These are phyloP conservation scores for Ruditapes philippinarum DNA, from an alignment of 1,140 invertebrate species.

Conservation along the genomic window DNA sequence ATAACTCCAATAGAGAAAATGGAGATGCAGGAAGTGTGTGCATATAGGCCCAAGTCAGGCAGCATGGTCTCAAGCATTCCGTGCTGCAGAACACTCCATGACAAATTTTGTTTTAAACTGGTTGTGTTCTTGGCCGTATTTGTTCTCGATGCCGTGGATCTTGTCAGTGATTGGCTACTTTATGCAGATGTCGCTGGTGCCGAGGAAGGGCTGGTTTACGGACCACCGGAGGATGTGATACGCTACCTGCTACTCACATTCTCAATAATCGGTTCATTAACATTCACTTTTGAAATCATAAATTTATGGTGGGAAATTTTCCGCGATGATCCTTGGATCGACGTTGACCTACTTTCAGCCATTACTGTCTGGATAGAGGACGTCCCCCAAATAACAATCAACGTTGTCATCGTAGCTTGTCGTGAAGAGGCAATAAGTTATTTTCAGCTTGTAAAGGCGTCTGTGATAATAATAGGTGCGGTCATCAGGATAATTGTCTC, in stretches of 20 bases:
- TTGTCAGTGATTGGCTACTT: slow-evolving; percentile 82
- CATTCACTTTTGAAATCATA: slow-evolving; percentile 76
- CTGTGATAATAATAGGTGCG: slow-evolving; percentile 76
- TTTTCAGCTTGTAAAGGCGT: slow-evolving; percentile 81
- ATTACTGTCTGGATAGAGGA: slow-evolving; percentile 82
- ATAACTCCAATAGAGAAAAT: not conserved
- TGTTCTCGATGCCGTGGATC: slow-evolving; percentile 74
- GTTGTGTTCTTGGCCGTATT: slow-evolving; percentile 76
- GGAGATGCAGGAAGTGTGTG: slow-evolving; percentile 31
- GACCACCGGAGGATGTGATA: slow-evolving; percentile 71
- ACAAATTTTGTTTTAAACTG: slow-evolving; percentile 73
- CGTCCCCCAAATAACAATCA: slow-evolving; percentile 80
- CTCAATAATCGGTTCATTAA: slow-evolving; percentile 80
- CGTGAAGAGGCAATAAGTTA: slow-evolving; percentile 82
- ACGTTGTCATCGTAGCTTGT: slow-evolving; percentile 78
- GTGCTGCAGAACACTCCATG: slow-evolving; percentile 37
- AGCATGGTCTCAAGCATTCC: slow-evolving; percentile 20
- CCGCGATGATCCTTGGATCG: slow-evolving; percentile 75
- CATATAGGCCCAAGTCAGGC: not conserved
- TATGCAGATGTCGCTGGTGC: slow-evolving; percentile 76
- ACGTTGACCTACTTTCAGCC: slow-evolving; percentile 76
- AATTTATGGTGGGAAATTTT: slow-evolving; percentile 80
- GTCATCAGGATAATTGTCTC: slow-evolving; percentile 77
- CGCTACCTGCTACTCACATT: slow-evolving; percentile 76
- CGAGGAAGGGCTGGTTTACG: slow-evolving; percentile 81